These are phyloP conservation scores for Halictus quadricinctus DNA, from an alignment of 2,888 invertebrate species.

Conservation along the genomic window DNA sequence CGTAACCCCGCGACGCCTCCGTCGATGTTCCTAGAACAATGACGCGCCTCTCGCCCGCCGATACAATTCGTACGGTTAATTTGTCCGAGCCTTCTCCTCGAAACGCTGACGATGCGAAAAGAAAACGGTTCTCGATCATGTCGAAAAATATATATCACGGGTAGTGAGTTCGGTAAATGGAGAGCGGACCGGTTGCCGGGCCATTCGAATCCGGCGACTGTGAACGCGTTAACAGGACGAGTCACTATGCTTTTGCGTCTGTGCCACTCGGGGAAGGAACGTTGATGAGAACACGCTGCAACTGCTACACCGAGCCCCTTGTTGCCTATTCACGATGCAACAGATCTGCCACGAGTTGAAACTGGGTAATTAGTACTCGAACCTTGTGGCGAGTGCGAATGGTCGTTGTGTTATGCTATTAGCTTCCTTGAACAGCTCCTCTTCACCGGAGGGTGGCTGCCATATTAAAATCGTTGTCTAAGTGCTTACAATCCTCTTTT, in stretches of 20 bases:
- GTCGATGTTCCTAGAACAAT: neutral
- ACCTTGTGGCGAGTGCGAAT: neutral
- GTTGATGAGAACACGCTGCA: neutral
- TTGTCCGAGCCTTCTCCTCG: neutral
- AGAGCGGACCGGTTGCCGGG: slow-evolving; percentile 20
- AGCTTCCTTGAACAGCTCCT: neutral
- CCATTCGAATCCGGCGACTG: slow-evolving; percentile 4
- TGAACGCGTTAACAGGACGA: slow-evolving; percentile 3
- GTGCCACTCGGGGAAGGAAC: neutral
- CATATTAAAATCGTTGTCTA: neutral
- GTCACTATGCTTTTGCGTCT: neutral
- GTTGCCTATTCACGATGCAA: neutral
- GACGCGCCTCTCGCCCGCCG: neutral
- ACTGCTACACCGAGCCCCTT: neutral
- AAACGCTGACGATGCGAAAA: slow-evolving; percentile 4
- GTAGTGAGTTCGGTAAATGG: neutral
- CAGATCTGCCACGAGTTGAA: neutral
- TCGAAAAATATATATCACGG: neutral
- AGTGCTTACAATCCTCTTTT: neutral
- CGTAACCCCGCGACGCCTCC: slow-evolving; percentile 14
- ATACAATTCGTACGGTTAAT: slow-evolving; percentile 1
- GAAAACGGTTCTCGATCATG: neutral
- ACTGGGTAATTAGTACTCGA: neutral
- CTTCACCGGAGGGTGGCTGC: neutral
- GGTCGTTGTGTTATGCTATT: neutral